Conservation (phyloP, 2,113 vertebrate species). For the Poeciliopsis turrubarensis region DNA sequence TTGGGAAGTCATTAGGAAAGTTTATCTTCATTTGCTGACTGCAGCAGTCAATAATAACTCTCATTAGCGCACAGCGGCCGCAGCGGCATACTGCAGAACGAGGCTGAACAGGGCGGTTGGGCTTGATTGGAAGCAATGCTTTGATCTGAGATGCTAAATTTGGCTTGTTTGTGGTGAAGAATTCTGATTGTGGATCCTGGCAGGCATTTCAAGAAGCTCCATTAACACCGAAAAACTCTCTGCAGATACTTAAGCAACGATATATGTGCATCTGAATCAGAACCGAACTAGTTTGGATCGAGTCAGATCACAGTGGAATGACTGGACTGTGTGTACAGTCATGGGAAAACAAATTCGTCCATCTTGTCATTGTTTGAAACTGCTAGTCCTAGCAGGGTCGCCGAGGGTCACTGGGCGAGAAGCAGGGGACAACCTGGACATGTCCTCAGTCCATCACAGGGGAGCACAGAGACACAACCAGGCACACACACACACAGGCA, state of each 20-base stretch:
- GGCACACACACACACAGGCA: too few relatives aligned
- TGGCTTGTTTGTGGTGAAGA: conserved; percentile 14
- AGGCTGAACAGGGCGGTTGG: conserved; percentile 15
- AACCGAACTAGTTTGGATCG: neutral
- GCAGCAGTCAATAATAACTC: conserved; percentile 63
- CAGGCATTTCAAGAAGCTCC: neutral
- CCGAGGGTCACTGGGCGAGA: too few relatives aligned
- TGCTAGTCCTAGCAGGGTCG: neutral
- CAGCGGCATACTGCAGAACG: conserved; percentile 12
- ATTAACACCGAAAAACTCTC: neutral
- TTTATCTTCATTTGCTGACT: conserved; percentile 60
- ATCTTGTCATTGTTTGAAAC: neutral
- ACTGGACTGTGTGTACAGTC: neutral
- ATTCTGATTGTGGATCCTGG: neutral
- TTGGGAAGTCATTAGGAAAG: conserved; percentile 45
- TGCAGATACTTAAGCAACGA: neutral
- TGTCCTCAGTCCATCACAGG: too few relatives aligned
- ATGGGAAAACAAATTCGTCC: too few relatives aligned
- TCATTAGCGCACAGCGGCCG: conserved; percentile 56
- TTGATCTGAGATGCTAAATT: conserved; percentile 38
- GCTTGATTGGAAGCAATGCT: conserved; percentile 30
- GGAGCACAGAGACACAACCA: too few relatives aligned
- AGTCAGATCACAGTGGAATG: neutral
- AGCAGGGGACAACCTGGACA: too few relatives aligned
- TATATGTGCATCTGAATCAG: neutral